These are phyloP conservation scores for Augochlora pura DNA, from an alignment of 1,140 invertebrate species.

Conservation along the genomic window DNA sequence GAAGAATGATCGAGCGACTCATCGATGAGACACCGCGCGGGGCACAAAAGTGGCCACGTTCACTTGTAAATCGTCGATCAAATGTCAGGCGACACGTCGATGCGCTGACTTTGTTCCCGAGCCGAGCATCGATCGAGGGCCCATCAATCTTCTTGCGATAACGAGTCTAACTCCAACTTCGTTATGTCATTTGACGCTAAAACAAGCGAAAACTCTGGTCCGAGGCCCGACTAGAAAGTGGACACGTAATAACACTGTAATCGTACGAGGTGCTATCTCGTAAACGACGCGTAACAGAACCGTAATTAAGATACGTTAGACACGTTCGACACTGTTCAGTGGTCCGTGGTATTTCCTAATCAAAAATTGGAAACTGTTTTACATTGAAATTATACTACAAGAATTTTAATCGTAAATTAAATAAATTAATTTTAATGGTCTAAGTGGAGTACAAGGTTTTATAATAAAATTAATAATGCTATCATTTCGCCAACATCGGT, in stretches of 20 bases:
- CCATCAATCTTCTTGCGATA: background rate
- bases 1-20: background rate
- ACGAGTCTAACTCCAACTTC: background rate
- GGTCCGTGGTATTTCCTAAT: too few relatives aligned
- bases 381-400: too few relatives aligned
- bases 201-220: background rate
- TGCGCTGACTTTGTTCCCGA: background rate
- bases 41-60: background rate
- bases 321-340: background rate
- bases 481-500: too few relatives aligned
- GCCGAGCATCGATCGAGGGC: background rate
- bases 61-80: background rate
- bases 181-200: background rate
- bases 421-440: too few relatives aligned
- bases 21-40: too few relatives aligned
- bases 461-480: too few relatives aligned
- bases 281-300: background rate
- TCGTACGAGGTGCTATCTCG: background rate
- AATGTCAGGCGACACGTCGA: background rate
- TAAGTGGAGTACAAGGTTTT: too few relatives aligned
- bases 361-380: too few relatives aligned
- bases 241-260: conserved; percentile 13
- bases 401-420: too few relatives aligned
- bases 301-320: background rate
- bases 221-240: conserved; percentile 4